Conservation (phyloP, 1,140 invertebrate genomes). For the Drosophila baimaii region DNA sequence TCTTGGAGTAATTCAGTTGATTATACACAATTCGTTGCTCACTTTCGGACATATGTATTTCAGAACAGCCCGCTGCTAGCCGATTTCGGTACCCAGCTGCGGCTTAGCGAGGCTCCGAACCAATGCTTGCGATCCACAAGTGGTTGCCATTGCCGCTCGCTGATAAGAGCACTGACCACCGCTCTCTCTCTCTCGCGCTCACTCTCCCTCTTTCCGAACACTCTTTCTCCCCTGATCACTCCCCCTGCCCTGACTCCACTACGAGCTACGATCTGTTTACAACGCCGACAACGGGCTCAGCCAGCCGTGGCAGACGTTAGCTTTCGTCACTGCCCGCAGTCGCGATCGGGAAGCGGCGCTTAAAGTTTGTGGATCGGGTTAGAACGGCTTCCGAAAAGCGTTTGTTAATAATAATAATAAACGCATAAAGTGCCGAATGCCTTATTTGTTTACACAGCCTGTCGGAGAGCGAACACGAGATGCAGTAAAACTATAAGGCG, state of each 20-base stretch:
- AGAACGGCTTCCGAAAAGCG: slow-evolving; percentile 17
- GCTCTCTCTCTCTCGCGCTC: slow-evolving; percentile 1
- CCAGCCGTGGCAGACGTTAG: slow-evolving; percentile 14
- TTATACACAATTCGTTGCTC: not conserved
- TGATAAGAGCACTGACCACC: slow-evolving; percentile 11
- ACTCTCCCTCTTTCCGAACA: not conserved
- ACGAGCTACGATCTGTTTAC: slow-evolving; percentile 61
- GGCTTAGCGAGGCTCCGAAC: slow-evolving; percentile 40
- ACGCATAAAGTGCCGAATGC: slow-evolving; percentile 15
- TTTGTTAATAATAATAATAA: slow-evolving; percentile 16
- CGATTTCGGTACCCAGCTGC: not conserved
- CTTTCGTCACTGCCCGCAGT: slow-evolving; percentile 60
- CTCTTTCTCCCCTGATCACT: not conserved
- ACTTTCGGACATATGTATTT: slow-evolving; percentile 2
- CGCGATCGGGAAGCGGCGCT: slow-evolving; percentile 56
- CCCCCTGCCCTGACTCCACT: not conserved
- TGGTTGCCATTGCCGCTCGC: slow-evolving; percentile 10
- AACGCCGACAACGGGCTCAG: slow-evolving; percentile 44
- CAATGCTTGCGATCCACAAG: slow-evolving; percentile 61
- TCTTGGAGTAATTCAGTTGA: not conserved
- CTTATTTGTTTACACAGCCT: slow-evolving; percentile 14
- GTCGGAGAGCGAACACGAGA: slow-evolving; percentile 1
- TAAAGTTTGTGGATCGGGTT: slow-evolving; percentile 43
- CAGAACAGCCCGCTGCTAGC: not conserved
- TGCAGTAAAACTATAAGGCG: not conserved